Percentiles rank a stretch among this genome's conserved stretches.
These are phyloP conservation scores for Orthonevra nobilis DNA, from an alignment of 2,888 invertebrate species.

Conservation along the genomic window DNA sequence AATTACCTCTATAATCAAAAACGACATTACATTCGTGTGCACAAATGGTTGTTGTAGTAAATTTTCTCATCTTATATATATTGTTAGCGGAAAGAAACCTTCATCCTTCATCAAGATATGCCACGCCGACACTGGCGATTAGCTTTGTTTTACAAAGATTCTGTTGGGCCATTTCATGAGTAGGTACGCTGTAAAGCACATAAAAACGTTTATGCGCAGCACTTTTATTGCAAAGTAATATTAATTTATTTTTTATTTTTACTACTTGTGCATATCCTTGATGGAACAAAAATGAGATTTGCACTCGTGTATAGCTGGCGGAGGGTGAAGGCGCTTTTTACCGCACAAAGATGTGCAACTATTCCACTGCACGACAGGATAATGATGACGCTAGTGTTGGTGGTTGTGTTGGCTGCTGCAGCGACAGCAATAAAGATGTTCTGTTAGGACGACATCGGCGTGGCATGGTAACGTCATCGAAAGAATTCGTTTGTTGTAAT, in stretches of 20 bases:
- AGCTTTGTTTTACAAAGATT: conserved; percentile 17
- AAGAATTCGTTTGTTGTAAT: too few species aligned
- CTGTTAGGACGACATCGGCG: conserved; percentile 39
- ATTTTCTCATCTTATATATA: too few species aligned
- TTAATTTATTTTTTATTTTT: background rate
- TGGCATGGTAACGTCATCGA: too few species aligned
- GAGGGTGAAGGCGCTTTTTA: background rate
- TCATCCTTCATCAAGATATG: background rate
- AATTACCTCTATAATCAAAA: too few species aligned
- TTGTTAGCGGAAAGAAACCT: too few species aligned
- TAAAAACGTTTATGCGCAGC: conserved; percentile 34
- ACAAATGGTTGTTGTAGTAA: too few species aligned
- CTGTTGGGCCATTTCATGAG: conserved; percentile 26
- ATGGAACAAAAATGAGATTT: conserved; percentile 42
- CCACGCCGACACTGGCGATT: conserved; percentile 22
- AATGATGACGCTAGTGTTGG: conserved; percentile 8
- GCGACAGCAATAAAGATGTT: conserved; percentile 42
- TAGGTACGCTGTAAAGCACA: conserved; percentile 48
- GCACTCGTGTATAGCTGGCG: conserved; percentile 1
- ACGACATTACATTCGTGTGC: too few species aligned
- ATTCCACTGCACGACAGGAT: conserved; percentile 3
- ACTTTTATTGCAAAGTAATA: conserved; percentile 54
- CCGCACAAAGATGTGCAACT: conserved; percentile 15
- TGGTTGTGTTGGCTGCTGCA: conserved; percentile 2
- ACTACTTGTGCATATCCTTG: conserved; percentile 53